These are phyloP conservation scores for Notodonta ziczac DNA, from an alignment of 2,888 invertebrate species.

Conservation along the genomic window DNA sequence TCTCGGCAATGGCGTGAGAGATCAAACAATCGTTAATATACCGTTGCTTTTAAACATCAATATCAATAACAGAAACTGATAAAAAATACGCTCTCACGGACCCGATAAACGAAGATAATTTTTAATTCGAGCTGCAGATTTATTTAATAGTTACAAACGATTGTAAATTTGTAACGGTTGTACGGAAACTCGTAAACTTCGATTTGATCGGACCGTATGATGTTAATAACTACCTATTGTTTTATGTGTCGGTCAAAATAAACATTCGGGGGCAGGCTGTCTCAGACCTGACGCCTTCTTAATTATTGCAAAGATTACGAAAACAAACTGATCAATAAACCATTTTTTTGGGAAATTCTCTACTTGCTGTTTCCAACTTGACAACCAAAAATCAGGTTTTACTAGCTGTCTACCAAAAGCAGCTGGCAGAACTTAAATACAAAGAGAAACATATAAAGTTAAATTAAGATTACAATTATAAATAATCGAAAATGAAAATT, in stretches of 20 bases:
- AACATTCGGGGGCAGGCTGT: slow-evolving; percentile 16
- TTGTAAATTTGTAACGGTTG: slow-evolving; percentile 67
- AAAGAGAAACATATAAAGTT: no score
- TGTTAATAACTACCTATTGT: slow-evolving; percentile 20
- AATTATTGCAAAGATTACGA: no score
- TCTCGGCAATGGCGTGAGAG: slow-evolving; percentile 26
- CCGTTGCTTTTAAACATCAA: slow-evolving; percentile 35
- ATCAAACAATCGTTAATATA: slow-evolving; percentile 25
- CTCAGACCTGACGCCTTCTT: no score
- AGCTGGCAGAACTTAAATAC: no score
- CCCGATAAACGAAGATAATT: slow-evolving; percentile 65
- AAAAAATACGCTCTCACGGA: slow-evolving; percentile 62
- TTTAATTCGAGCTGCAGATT: slow-evolving; percentile 75
- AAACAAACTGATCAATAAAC: background rate
- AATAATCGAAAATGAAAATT: background rate
- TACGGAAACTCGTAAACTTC: slow-evolving; percentile 45
- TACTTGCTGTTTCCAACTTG: background rate
- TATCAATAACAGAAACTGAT: slow-evolving; percentile 32
- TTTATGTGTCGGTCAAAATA: slow-evolving; percentile 27
- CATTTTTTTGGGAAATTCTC: no score
- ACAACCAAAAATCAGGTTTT: background rate
- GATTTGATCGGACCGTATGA: slow-evolving; percentile 40
- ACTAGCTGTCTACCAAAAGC: no score
- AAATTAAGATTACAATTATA: no score
- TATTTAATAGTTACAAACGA: slow-evolving; percentile 64